Evolutionary conservation across 2,888 invertebrate species (phyloP).

Genomic region (Agriopis marginaria): DNA sequence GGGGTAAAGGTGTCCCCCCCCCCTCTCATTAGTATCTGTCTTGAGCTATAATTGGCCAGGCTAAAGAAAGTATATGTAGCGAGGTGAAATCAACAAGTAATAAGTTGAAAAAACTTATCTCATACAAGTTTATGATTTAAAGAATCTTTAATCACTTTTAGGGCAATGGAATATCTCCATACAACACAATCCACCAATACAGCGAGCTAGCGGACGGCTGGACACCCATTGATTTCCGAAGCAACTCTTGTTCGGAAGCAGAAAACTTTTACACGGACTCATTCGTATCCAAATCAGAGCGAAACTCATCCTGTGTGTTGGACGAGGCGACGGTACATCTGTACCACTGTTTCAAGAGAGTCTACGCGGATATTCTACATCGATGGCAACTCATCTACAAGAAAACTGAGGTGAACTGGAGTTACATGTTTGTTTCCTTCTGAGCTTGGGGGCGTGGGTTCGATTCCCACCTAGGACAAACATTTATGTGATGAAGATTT

Average conservation of each 20-base stretch:
- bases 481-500: no score
- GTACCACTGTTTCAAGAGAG: constrained; percentile 94
- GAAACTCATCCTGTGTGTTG: constrained; percentile 71
- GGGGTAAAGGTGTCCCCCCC: no score
- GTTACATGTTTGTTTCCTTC: neutral
- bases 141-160: constrained; percentile 52
- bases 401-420: constrained; percentile 88
- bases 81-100: no score
- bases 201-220: constrained; percentile 92
- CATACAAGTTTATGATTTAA: no score
- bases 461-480: no score
- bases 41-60: no score
- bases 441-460: no score
- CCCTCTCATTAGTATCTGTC: no score
- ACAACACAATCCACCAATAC: constrained; percentile 93
- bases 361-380: constrained; percentile 95
- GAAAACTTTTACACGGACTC: constrained; percentile 88
- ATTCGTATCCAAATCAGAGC: constrained; percentile 69
- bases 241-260: constrained; percentile 95
- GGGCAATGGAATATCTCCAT: constrained; percentile 92
- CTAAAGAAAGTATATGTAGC: no score
- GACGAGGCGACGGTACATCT: constrained; percentile 82
- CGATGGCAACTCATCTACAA: constrained; percentile 93
- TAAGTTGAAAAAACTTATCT: no score
- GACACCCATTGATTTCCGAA: constrained; percentile 90